Percentiles rank a stretch among this genome's conserved stretches.
Conservation (phyloP, 1,140 invertebrate genomes). For the Geopemphigus sp. region DNA sequence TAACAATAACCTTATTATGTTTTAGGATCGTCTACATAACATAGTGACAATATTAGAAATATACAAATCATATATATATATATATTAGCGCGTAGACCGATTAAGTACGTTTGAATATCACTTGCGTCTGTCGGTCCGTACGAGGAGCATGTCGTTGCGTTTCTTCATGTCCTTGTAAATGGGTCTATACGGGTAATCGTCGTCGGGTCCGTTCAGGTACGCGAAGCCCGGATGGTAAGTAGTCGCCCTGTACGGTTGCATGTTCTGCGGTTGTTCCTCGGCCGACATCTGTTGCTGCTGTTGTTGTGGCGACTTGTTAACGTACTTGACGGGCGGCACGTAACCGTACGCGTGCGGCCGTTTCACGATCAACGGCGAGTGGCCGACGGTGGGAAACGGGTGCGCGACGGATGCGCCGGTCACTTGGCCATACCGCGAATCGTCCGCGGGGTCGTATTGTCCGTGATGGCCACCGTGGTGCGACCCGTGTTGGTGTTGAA, state of each 20-base stretch:
- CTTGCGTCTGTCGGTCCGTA: not conserved
- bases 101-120: not conserved
- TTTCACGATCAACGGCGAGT: constrained; percentile 9
- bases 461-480: not conserved
- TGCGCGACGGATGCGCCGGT: not conserved
- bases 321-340: not conserved
- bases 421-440: not conserved
- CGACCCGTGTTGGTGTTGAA: not conserved
- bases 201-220: constrained; percentile 15
- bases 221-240: constrained; percentile 7
- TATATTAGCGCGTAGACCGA: not conserved
- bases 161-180: constrained; percentile 38
- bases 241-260: constrained; percentile 24
- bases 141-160: constrained; percentile 22
- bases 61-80: not conserved
- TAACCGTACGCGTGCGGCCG: constrained; percentile 38
- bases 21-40: too few relatives aligned
- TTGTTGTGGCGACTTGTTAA: not conserved
- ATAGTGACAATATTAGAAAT: too few relatives aligned
- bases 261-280: constrained; percentile 10
- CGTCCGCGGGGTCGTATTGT: not conserved
- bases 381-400: not conserved
- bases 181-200: constrained; percentile 33
- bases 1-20: not conserved
- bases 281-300: constrained; percentile 2